Evolutionary conservation across 2,113 vertebrate species (phyloP), one percentile per base, ranked within the genome.

Genomic region (Leiothrix lutea): DNA sequence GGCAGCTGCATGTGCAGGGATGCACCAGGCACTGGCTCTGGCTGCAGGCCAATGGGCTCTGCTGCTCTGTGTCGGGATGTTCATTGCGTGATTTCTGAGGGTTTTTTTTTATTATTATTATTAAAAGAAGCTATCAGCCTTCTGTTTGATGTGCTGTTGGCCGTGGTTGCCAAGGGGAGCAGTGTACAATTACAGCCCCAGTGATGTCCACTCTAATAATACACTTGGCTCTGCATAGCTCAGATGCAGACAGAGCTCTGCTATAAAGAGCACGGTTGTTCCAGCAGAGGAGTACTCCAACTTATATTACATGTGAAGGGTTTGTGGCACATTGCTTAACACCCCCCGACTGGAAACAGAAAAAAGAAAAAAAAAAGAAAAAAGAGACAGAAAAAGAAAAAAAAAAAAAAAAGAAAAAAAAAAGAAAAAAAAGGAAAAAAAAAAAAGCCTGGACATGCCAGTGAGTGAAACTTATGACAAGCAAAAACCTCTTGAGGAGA

Each of bases 131-230:
- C 97, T 98, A 97, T 98, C 86, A 95, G 96, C 97, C 97, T 98
- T 98, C 97, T 98, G 98, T 98, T 98, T 98, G 96, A 98, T 94
- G 96, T 98, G 98, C 97, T 98, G 98, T 97, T 98, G 95, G 97
- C 88, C 5, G 9, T 35, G 13, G 98, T 98, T 97, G 97, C 97
- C 92, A 98, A 92, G 98, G 97, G 95, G 85, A 97, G 96, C 79
- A 88, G 98, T 97, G 97, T 98, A 97, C 95, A 93, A 89, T 98
- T 98, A 98, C 98, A 98, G 96, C 64, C 95, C 74, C 96, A 94
- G 95, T 97, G 98, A 98, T 98, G 98, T 80, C 81, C 93, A 88
- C 98, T 97, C 98, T 98, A 98, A 98, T 97, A 98, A 98, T 98
- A 98, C 97, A 94, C 98, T 97, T 89, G 69, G 90, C 97, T 97